Evolutionary conservation across 2,888 invertebrate species (phyloP).

Genomic region (Drosophila rubida): DNA sequence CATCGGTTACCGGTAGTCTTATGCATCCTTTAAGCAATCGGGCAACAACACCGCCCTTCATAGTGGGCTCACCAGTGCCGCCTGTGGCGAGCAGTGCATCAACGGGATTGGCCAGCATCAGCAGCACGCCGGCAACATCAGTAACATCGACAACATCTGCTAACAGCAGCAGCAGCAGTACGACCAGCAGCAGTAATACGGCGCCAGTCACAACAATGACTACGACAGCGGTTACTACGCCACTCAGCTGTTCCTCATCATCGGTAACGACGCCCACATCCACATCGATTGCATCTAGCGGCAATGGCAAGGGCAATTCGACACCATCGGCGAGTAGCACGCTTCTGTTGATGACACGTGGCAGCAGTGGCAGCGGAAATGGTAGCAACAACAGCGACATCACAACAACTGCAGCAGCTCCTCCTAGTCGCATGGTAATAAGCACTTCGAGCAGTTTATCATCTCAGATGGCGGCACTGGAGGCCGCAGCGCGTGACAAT

Average conservation of each 20-base stretch:
- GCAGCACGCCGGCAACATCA: constrained; percentile 67
- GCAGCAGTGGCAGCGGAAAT: constrained; percentile 23
- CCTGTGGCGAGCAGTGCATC: constrained; percentile 64
- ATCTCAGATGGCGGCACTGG: constrained; percentile 90
- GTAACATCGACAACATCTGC: constrained; percentile 78
- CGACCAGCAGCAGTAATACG: constrained; percentile 69
- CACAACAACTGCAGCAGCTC: constrained; percentile 9
- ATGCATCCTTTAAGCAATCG: constrained; percentile 87
- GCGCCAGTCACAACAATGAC: constrained; percentile 68
- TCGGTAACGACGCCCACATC: constrained; percentile 63
- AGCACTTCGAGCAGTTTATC: constrained; percentile 86
- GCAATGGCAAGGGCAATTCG: constrained; percentile 41
- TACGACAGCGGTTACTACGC: constrained; percentile 68
- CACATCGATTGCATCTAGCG: constrained; percentile 66
- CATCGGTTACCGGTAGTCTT: constrained; percentile 87
- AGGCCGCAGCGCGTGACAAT: constrained; percentile 89
- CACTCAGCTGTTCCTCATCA: constrained; percentile 60
- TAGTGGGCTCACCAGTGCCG: constrained; percentile 81
- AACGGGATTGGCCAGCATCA: constrained; percentile 62
- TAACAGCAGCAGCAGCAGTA: constrained; percentile 78
- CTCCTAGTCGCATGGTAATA: constrained; percentile 60
- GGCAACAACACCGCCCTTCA: constrained; percentile 85
- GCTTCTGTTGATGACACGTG: constrained; percentile 45
- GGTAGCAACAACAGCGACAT: not conserved
- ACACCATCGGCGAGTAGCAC: constrained; percentile 51